These are phyloP conservation scores for Zelostemma sp. DNA, from an alignment of 1,140 invertebrate genomes.

Conservation along the genomic window DNA sequence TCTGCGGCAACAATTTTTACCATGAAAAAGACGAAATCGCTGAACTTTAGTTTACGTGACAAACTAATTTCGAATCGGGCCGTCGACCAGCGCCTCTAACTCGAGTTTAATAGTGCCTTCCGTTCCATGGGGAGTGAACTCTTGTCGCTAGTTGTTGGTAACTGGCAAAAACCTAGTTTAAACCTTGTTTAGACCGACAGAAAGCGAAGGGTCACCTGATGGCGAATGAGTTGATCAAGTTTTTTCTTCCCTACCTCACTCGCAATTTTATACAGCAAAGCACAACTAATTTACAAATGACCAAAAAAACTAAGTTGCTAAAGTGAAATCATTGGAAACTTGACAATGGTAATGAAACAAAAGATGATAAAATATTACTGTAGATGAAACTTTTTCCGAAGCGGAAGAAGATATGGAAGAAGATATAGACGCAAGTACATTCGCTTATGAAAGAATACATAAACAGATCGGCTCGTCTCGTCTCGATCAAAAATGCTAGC, in stretches of 20 bases:
- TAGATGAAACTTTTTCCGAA: no score
- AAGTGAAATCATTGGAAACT: no score
- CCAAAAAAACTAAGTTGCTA: no score
- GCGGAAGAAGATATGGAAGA: no score
- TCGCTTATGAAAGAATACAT: conserved; percentile 25
- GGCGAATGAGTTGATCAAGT: conserved; percentile 61
- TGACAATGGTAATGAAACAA: no score
- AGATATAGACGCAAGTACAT: no score
- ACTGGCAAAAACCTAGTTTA: conserved; percentile 55
- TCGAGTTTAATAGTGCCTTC: conserved; percentile 53
- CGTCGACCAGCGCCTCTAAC: conserved; percentile 37
- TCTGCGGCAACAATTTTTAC: no score
- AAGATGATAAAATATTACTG: no score
- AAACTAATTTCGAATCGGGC: conserved; percentile 38
- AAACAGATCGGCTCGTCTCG: conserved; percentile 23
- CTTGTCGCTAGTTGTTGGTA: conserved; percentile 28
- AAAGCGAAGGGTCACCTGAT: conserved; percentile 22
- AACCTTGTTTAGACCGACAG: conserved; percentile 51
- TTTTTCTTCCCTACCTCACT: conserved; percentile 13
- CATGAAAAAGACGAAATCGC: conserved; percentile 20
- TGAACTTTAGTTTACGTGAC: conserved; percentile 29
- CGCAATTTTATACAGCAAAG: no score
- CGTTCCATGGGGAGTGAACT: conserved; percentile 39
- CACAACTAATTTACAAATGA: no score
- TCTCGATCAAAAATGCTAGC: conserved; percentile 46